A percentile compares a stretch with the other conserved stretches of the same genome.
Evolutionary conservation across 2,888 invertebrate genomes (phyloP).

Genomic region (Mellilla xanthometata): DNA sequence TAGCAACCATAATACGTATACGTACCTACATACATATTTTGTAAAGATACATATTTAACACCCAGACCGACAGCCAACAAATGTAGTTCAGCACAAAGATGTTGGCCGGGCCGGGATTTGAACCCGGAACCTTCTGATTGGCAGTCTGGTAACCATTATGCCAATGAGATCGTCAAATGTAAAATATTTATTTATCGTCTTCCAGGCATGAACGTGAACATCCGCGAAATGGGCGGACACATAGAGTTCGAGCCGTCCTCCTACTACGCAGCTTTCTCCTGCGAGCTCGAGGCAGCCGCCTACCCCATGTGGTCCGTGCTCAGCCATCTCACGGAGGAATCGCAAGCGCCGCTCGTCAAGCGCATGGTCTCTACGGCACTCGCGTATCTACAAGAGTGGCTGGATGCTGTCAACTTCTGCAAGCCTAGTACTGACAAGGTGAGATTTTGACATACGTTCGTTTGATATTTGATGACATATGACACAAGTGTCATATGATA

Average conservation of each 20-base stretch:
- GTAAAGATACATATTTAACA: no score
- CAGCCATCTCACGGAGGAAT: conserved; percentile 90
- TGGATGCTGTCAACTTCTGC: conserved; percentile 90
- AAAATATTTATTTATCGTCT: neutral
- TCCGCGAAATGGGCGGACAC: conserved; percentile 94
- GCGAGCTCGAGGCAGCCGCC: conserved; percentile 97
- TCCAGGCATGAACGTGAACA: conserved; percentile 98
- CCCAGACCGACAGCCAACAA: no score
- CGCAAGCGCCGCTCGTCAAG: conserved; percentile 88
- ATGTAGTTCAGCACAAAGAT: no score
- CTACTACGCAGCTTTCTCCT: conserved; percentile 98
- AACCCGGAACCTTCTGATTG: no score
- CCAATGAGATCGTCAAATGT: no score
- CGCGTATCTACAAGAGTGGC: conserved; percentile 92
- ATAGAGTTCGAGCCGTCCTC: conserved; percentile 98
- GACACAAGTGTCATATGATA: no score
- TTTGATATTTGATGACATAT: no score
- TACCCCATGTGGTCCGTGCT: conserved; percentile 99
- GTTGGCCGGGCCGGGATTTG: no score
- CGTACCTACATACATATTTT: no score
- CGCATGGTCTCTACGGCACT: conserved; percentile 90
- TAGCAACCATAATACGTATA: no score
- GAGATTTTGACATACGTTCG: neutral
- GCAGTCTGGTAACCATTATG: no score
- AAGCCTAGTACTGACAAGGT: conserved; percentile 60